Evolutionary conservation across 1,140 invertebrate species (phyloP).

Genomic region (Portunus trituberculatus): DNA sequence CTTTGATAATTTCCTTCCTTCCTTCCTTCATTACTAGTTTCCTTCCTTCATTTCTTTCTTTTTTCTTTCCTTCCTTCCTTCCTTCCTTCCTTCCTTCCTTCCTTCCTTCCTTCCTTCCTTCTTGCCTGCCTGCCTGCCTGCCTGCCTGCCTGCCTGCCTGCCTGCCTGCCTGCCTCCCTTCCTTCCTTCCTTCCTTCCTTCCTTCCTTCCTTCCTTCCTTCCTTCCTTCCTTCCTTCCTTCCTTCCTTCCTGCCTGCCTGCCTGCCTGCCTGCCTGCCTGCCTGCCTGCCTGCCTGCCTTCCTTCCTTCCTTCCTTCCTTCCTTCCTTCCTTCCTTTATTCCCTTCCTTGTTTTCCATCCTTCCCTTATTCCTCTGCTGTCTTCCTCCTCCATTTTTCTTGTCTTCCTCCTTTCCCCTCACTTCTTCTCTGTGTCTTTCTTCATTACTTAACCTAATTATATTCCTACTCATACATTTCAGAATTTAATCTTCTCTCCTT

Average conservation of each 20-base stretch:
- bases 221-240: conserved; percentile 1
- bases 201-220: background rate
- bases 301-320: conserved; percentile 4
- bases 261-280: background rate
- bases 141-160: too few relatives aligned
- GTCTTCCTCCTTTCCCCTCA: background rate
- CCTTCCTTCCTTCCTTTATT: background rate
- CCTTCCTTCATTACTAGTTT: background rate
- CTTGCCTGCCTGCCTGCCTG: too few relatives aligned
- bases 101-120: too few relatives aligned
- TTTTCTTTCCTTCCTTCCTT: too few relatives aligned
- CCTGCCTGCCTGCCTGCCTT: background rate
- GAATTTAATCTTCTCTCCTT: too few relatives aligned
- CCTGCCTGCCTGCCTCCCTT: background rate
- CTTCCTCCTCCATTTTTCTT: background rate
- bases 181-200: background rate
- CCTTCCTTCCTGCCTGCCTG: background rate
- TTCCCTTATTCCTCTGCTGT: background rate
- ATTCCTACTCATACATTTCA: too few relatives aligned
- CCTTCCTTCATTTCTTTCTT: too few relatives aligned
- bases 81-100: too few relatives aligned
- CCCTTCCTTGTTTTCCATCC: background rate
- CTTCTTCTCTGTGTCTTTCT: background rate
- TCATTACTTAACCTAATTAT: background rate
- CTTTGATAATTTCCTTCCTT: too few relatives aligned